phyloP scores from a whole-genome alignment of 1,140 invertebrate species.

The Drosophila mayri region DNA sequence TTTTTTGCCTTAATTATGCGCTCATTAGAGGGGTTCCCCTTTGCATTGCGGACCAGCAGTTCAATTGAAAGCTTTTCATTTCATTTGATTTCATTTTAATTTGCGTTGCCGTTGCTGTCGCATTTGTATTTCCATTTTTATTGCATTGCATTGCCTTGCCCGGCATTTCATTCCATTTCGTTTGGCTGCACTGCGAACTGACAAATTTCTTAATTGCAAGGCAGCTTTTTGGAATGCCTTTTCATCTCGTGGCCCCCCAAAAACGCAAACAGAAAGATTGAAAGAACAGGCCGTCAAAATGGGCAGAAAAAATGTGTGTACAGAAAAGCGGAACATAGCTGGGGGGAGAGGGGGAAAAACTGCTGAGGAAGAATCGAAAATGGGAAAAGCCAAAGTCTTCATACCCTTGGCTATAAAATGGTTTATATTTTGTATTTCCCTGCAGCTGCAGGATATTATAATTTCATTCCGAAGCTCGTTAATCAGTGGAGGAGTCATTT shows the following conservation, averaged over 20 bases:
- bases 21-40: slow-evolving; percentile 36
- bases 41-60: slow-evolving; percentile 33
- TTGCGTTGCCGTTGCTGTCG: neutral
- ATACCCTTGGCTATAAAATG: neutral
- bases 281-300: slow-evolving; percentile 26
- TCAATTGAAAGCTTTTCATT: slow-evolving; percentile 81
- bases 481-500: neutral
- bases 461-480: neutral
- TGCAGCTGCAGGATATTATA: neutral
- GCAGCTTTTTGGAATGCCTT: slow-evolving; percentile 61
- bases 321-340: slow-evolving; percentile 14
- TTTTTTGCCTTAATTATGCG: slow-evolving; percentile 54
- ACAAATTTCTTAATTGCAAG: slow-evolving; percentile 81
- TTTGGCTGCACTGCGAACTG: slow-evolving; percentile 59
- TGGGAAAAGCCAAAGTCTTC: neutral
- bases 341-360: neutral
- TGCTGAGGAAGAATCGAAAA: too few species aligned
- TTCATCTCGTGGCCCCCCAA: slow-evolving; percentile 51
- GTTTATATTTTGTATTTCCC: neutral
- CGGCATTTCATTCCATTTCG: slow-evolving; percentile 36
- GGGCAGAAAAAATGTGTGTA: slow-evolving; percentile 7
- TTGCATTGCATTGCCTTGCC: slow-evolving; percentile 12
- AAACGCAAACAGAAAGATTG: slow-evolving; percentile 46
- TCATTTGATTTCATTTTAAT: slow-evolving; percentile 47
- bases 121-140: slow-evolving; percentile 10